A percentile compares a stretch with the other conserved stretches of the same genome.
phyloP scores from a whole-genome alignment of 2,113 vertebrate species.

The Ginglymostoma cirratum region DNA sequence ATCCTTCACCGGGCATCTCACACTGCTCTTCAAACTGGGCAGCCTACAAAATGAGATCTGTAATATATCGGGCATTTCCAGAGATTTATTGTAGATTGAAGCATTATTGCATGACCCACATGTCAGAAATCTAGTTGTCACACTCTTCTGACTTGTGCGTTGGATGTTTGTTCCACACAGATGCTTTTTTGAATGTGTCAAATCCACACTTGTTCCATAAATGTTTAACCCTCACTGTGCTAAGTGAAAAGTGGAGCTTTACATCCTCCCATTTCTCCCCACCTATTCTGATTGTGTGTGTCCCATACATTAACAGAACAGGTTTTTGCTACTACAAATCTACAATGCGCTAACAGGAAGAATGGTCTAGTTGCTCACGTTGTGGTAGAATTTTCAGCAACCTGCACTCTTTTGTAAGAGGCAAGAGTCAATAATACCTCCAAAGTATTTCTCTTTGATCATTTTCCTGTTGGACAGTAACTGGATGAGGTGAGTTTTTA shows the following conservation, averaged over 20 bases:
- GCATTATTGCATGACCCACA: conserved; percentile 20
- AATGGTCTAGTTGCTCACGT: background rate
- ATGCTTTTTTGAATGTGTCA: background rate
- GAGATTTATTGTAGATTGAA: conserved; percentile 11
- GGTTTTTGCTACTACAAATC: background rate
- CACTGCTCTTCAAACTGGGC: background rate
- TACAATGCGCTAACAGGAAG: background rate
- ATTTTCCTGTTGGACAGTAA: background rate
- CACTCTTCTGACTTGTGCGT: background rate
- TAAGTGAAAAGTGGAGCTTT: background rate
- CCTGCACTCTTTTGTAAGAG: background rate
- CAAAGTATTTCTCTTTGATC: background rate
- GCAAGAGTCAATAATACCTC: background rate
- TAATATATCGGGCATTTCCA: conserved; percentile 6
- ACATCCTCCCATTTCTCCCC: background rate
- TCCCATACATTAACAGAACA: background rate
- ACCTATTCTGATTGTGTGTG: background rate
- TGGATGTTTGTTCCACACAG: background rate
- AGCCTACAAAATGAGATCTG: background rate
- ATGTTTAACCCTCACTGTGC: background rate
- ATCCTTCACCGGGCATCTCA: background rate
- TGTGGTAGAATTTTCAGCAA: background rate
- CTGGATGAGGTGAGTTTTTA: background rate
- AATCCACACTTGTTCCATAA: background rate
- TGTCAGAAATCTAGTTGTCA: background rate